Evolutionary conservation across 2,888 invertebrate genomes (phyloP).

Genomic region (Lasioglossum figueresi): DNA sequence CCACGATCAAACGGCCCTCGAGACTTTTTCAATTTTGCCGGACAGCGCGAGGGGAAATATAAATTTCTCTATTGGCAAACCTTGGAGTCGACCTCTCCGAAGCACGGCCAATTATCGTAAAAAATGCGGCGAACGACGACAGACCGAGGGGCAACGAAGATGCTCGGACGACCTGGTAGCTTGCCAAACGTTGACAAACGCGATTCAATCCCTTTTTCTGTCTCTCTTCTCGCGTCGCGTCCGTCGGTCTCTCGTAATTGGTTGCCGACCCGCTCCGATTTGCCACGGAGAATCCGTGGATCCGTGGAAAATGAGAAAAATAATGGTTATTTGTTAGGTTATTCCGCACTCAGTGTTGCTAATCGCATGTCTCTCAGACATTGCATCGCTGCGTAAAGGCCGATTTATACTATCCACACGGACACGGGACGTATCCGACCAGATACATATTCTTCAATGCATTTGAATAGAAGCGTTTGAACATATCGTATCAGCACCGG

Average conservation of each 20-base stretch:
- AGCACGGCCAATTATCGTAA: slow-evolving; percentile 55
- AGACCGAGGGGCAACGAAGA: slow-evolving; percentile 45
- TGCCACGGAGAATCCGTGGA: slow-evolving; percentile 16
- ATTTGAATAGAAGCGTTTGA: too few relatives aligned
- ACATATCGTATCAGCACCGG: too few relatives aligned
- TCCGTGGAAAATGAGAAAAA: background rate
- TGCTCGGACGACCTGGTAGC: slow-evolving; percentile 47
- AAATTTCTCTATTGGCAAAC: slow-evolving; percentile 51
- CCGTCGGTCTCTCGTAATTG: slow-evolving; percentile 36
- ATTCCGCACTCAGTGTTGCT: too few relatives aligned
- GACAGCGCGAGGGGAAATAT: background rate
- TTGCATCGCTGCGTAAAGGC: too few relatives aligned
- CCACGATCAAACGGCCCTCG: slow-evolving; percentile 1
- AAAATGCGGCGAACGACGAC: slow-evolving; percentile 42
- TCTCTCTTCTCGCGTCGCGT: slow-evolving; percentile 10
- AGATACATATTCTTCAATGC: too few relatives aligned
- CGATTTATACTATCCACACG: too few relatives aligned
- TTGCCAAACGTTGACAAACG: slow-evolving; percentile 63
- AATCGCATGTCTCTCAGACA: background rate
- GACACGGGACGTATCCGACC: too few relatives aligned
- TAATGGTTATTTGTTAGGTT: too few relatives aligned
- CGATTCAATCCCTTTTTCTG: slow-evolving; percentile 36
- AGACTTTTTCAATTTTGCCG: slow-evolving; percentile 26
- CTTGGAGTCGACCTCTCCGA: slow-evolving; percentile 16
- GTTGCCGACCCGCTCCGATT: slow-evolving; percentile 28